Evolutionary conservation across 2,113 vertebrate species (phyloP), one percentile per base, ranked within the genome.

Genomic region (Aspidoscelis tigris): DNA sequence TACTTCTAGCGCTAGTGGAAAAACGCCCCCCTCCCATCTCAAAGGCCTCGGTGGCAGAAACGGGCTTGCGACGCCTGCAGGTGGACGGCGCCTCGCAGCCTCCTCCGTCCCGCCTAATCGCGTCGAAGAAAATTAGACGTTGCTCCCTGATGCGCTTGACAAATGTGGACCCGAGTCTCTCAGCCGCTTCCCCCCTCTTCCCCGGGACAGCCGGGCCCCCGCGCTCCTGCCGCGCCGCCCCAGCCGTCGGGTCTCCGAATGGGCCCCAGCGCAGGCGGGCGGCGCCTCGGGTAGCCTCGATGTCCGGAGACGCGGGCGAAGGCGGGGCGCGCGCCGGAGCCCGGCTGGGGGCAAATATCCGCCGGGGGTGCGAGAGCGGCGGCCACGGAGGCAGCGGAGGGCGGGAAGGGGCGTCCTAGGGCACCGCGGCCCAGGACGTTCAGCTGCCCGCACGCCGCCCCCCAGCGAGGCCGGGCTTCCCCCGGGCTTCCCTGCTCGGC

Each of bases 71-170:
- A 76, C 0, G 66, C 78, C n/a, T 66, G 0, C 90, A 93, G 92
- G 84, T 91, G 91, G 92, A 94, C 93, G 93, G 92, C 82, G 85
- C 0, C 39, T 84, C 81, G 92, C 93, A 89, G 86, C 91, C 91
- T 89, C 86, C 82, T 87, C 88, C 74, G 88, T 77, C 88, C 86
- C 21, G 81, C 84, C 87, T 91, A 93, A 92, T 93, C 65, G 3
- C 1, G 39, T 93, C 91, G 21, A 64, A 86, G 83, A 61, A 90
- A 93, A 92, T 88, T 39, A 89, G 82, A 76, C 12, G 0, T 87
- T 84, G 68, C 73, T 81, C 84, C 80, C 84, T 94, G 86, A 88
- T 92, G 71, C 24, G 89, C 85, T 78, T 92, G 90, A 93, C 88
- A 65, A 91, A 82, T 50, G 75, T 7, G 89, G 92, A 88, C 91